Evolutionary conservation across 2,797 vertebrate genomes (phyloP).

Genomic region (Chanos chanos): DNA sequence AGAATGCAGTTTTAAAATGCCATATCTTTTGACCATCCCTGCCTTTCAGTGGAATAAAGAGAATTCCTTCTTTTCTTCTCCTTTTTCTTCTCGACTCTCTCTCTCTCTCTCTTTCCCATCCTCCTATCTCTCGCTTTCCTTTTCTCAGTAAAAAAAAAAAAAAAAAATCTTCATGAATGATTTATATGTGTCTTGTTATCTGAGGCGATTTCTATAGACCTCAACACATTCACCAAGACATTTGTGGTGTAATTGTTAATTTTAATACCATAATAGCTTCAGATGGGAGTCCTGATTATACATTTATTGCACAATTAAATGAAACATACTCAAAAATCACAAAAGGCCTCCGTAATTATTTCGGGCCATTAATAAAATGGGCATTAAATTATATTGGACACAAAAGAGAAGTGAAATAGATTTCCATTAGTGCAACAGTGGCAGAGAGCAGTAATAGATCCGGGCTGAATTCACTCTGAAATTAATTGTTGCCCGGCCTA

Average conservation of each 20-base stretch:
- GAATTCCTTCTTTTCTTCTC: constrained; percentile 74
- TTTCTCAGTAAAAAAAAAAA: constrained; percentile 59
- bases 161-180: constrained; percentile 99
- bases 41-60: constrained; percentile 98
- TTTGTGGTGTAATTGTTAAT: constrained; percentile 99
- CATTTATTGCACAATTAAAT: constrained; percentile 99
- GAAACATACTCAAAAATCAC: constrained; percentile 99
- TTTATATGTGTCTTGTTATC: constrained; percentile 99
- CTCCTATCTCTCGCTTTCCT: constrained; percentile 71
- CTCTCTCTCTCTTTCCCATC: constrained; percentile 65
- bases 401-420: constrained; percentile 99
- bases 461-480: constrained; percentile 99
- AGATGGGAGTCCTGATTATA: constrained; percentile 99
- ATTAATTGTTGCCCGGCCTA: constrained; percentile 99
- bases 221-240: constrained; percentile 90
- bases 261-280: constrained; percentile 99
- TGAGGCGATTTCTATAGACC: constrained; percentile 99
- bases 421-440: constrained; percentile 99
- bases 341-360: constrained; percentile 99
- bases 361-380: constrained; percentile 99
- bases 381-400: constrained; percentile 99
- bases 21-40: constrained; percentile 92
- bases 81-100: constrained; percentile 60
- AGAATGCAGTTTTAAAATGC: constrained; percentile 81
- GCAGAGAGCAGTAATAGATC: constrained; percentile 99